These are phyloP conservation scores for Chanos chanos DNA, from an alignment of 2,797 vertebrate species.

Conservation along the genomic window DNA sequence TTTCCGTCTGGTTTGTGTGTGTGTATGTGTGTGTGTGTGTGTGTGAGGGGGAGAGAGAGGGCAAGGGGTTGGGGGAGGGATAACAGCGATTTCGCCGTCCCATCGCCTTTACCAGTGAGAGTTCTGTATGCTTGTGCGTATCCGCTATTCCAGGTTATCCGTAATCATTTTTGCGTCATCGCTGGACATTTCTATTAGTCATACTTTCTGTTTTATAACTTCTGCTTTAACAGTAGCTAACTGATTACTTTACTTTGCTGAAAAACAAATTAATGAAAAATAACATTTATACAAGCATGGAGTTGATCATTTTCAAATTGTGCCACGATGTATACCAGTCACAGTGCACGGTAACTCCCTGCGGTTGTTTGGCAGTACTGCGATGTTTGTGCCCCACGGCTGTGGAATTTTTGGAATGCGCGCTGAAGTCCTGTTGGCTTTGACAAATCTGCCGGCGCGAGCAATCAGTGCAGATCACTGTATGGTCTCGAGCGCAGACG, in stretches of 20 bases:
- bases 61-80: too few relatives aligned
- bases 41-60: background rate
- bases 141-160: too few relatives aligned
- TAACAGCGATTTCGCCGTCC: too few relatives aligned
- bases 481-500: background rate
- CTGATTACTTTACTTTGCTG: background rate
- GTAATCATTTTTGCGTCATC: too few relatives aligned
- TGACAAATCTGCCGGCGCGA: background rate
- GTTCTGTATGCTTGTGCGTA: too few relatives aligned
- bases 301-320: background rate
- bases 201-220: too few relatives aligned
- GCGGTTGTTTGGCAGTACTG: background rate
- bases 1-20: too few relatives aligned
- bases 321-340: background rate
- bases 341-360: too few relatives aligned
- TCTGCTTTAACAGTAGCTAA: too few relatives aligned
- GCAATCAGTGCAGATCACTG: background rate
- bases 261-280: background rate
- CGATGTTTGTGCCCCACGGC: background rate
- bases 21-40: background rate
- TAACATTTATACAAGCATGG: background rate
- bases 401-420: background rate
- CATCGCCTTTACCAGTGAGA: too few relatives aligned
- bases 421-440: background rate
- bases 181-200: too few relatives aligned